Evolutionary conservation across 2,113 vertebrate genomes (phyloP), one percentile per base, ranked within the genome.

Genomic region (Lutjanus erythropterus): DNA sequence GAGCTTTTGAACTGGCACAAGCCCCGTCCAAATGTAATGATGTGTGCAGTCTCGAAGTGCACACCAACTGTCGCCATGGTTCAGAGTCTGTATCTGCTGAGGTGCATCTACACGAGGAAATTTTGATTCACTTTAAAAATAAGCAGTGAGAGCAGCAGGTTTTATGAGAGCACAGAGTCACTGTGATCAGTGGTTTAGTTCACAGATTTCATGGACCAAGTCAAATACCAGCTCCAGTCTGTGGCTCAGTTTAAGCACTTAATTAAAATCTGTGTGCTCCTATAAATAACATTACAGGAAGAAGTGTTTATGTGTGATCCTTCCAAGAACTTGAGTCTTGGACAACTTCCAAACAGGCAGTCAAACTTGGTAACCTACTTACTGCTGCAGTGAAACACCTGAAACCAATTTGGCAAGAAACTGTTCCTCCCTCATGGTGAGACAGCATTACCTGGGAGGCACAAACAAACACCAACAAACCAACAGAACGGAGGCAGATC

Each of bases 281-380:
- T 56, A 27, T 29, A 19, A 75, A 56, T 16, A 50, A 49, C 9
- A 33, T 25, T 23, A 12, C 18, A 52, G 74, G 18, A 66, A 23
- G 49, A 35, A 11, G 33, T 12, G 16, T 42, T 25, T 37, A 21
- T 67, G 37, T 46, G 41, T 2, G 16, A 16, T 47, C 19, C 4
- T 39, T 42, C 39, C 27, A 69, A 46, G 29, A 60, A 52, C 12
- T 46, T 16, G 27, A 18, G 21, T 73, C 14, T 62, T 73, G 5
- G 61, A 23, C 25, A 31, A n/a, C 37, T 29, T 60, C 18, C 47
- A 16, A 61, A 78, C 49, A 41, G 52, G 35, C 37, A 52, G 29
- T 29, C 18, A 44, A 68, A 49, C 75, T 27, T 19, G 16, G 56
- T 61, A 71, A 78, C 77, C 77, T 74, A 67, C 59, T 66, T 84